These are phyloP conservation scores for Ichneumon xanthorius DNA, from an alignment of 2,888 invertebrate species.

Conservation along the genomic window DNA sequence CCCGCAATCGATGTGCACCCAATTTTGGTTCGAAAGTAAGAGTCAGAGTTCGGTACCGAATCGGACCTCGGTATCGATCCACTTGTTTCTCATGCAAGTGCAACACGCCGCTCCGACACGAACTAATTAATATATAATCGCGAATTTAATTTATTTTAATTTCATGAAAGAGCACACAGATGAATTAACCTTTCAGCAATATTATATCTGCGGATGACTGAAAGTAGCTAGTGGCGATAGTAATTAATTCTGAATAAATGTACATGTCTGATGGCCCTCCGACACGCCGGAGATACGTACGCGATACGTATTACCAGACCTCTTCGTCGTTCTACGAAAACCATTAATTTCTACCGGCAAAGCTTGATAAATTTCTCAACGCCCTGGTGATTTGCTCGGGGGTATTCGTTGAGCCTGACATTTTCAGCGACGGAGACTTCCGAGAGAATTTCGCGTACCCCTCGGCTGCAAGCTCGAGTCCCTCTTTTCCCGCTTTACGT, in stretches of 20 bases:
- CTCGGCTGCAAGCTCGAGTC: neutral
- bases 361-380: slow-evolving; percentile 40
- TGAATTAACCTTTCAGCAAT: neutral
- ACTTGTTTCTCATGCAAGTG: no score
- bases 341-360: slow-evolving; percentile 30
- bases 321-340: neutral
- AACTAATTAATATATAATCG: no score
- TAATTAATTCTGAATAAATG: neutral
- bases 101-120: no score
- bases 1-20: no score
- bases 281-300: neutral
- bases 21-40: no score
- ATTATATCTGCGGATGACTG: neutral
- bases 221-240: neutral
- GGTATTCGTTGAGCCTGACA: slow-evolving; percentile 1
- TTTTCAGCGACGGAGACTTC: slow-evolving; percentile 22
- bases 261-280: slow-evolving; percentile 3
- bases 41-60: no score
- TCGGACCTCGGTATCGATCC: no score
- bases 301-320: neutral
- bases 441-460: slow-evolving; percentile 2
- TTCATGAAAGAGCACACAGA: neutral
- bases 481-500: neutral
- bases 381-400: slow-evolving; percentile 24
- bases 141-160: neutral